These are phyloP conservation scores for Hapalemur alaotrensis DNA, from an alignment of 2,797 vertebrate species.

Conservation along the genomic window DNA sequence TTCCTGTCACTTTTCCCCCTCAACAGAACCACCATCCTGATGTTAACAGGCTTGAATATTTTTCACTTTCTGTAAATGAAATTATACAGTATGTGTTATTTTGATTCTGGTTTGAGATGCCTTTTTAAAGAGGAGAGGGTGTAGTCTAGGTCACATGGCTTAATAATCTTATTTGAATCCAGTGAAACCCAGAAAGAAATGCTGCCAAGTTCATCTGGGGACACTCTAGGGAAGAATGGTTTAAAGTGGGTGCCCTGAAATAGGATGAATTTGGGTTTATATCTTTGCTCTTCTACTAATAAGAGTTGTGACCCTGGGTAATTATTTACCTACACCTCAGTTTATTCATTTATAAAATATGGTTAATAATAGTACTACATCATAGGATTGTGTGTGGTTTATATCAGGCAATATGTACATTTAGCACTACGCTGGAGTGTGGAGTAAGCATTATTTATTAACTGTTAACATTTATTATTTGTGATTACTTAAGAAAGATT, in stretches of 20 bases:
- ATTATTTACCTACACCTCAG: background rate
- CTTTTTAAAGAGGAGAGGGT: background rate
- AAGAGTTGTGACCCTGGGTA: background rate
- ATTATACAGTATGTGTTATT: background rate
- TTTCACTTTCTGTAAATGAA: background rate
- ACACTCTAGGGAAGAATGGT: background rate
- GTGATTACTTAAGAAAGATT: background rate
- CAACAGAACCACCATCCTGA: background rate
- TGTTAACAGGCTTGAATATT: background rate
- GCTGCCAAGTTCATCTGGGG: background rate
- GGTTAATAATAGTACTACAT: background rate
- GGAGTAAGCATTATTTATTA: background rate
- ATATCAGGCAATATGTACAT: background rate
- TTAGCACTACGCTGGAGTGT: background rate
- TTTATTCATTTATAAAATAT: background rate
- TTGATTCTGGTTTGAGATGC: background rate
- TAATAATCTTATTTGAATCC: background rate
- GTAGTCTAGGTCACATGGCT: background rate
- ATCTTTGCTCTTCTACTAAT: background rate
- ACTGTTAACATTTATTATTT: background rate
- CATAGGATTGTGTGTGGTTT: background rate
- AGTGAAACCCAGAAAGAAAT: background rate
- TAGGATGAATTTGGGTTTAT: background rate
- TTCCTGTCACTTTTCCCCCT: background rate
- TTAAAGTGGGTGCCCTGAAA: background rate